phyloP scores from a whole-genome alignment of 2,888 invertebrate genomes.

The Ptilodon capucinus region DNA sequence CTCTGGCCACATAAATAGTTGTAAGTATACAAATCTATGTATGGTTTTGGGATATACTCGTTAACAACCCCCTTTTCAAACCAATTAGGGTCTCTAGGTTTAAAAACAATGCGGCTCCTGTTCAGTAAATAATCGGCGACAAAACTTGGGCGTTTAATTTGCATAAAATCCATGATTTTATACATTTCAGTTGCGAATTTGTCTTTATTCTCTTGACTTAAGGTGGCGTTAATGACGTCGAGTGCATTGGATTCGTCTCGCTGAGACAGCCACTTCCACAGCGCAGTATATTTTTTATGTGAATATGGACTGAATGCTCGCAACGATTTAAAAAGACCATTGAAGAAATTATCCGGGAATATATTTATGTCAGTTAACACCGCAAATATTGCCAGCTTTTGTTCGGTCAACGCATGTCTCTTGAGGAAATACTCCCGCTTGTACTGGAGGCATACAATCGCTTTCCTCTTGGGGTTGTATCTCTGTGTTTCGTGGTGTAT shows the following conservation, averaged over 20 bases:
- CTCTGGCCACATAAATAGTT: conserved; percentile 7
- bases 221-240: not conserved
- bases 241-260: not conserved
- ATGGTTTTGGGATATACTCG: conserved; percentile 10
- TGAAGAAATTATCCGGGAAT: too few relatives aligned
- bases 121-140: conserved; percentile 10
- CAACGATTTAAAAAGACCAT: too few relatives aligned
- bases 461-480: too few relatives aligned
- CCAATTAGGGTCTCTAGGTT: conserved; percentile 14
- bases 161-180: conserved; percentile 7
- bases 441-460: too few relatives aligned
- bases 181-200: conserved; percentile 9
- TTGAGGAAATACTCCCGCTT: too few relatives aligned
- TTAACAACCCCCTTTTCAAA: conserved; percentile 25
- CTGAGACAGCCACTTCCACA: conserved; percentile 13
- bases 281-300: not conserved
- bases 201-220: conserved; percentile 4
- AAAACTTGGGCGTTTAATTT: not conserved
- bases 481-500: too few relatives aligned
- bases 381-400: too few relatives aligned
- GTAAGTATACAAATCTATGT: conserved; percentile 21
- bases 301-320: too few relatives aligned
- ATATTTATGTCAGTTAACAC: too few relatives aligned
- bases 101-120: not conserved
- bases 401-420: too few relatives aligned